Evolutionary conservation across 2,113 vertebrate genomes (phyloP).

Genomic region (Stegastes partitus): DNA sequence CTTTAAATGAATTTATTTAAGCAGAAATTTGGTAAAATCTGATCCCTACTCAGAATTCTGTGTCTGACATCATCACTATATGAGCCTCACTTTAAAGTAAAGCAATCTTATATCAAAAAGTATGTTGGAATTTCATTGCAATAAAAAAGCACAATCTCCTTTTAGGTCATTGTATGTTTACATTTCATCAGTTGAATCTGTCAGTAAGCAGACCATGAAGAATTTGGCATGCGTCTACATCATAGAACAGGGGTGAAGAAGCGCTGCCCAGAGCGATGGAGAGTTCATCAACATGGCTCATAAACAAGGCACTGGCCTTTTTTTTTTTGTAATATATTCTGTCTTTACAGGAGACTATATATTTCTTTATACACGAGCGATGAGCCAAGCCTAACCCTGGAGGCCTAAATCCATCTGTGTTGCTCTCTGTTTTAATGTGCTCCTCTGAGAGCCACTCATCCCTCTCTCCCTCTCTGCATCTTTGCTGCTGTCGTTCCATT

Average conservation of each 20-base stretch:
- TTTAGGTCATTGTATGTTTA: neutral
- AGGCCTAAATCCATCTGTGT: slow-evolving; percentile 70
- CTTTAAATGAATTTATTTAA: too few relatives aligned
- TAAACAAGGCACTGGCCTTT: slow-evolving; percentile 45
- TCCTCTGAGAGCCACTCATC: slow-evolving; percentile 74
- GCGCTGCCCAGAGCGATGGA: slow-evolving; percentile 17
- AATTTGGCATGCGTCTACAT: slow-evolving; percentile 12
- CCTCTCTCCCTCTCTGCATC: slow-evolving; percentile 46
- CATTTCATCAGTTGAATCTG: neutral
- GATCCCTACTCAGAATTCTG: too few relatives aligned
- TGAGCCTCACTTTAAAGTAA: too few relatives aligned
- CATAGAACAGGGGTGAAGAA: slow-evolving; percentile 9
- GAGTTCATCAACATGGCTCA: slow-evolving; percentile 53
- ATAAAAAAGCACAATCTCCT: neutral
- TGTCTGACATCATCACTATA: neutral
- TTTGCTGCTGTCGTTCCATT: slow-evolving; percentile 50
- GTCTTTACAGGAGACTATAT: slow-evolving; percentile 61
- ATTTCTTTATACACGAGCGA: slow-evolving; percentile 63
- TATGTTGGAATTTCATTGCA: neutral
- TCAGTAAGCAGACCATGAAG: neutral
- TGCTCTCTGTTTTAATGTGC: slow-evolving; percentile 74
- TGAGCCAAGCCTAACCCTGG: slow-evolving; percentile 65
- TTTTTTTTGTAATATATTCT: slow-evolving; percentile 42
- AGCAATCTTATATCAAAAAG: too few relatives aligned
- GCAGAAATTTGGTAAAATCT: too few relatives aligned